Conservation (phyloP, 2,113 vertebrate genomes). For the Diphyllodes magnificus region DNA sequence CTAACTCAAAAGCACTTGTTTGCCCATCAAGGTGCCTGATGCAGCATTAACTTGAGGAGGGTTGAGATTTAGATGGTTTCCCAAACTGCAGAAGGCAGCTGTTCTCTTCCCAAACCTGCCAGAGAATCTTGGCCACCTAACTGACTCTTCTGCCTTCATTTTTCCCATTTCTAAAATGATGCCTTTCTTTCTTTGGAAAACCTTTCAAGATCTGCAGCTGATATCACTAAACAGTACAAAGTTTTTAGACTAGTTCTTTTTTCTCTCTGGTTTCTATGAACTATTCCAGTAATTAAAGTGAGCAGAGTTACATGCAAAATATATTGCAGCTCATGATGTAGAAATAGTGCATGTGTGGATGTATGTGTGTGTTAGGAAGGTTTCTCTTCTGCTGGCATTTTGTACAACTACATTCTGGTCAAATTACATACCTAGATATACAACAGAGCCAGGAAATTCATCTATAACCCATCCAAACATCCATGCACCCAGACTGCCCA, state of each 20-base stretch:
- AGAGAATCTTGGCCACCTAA: neutral
- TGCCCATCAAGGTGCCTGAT: neutral
- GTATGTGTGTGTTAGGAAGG: neutral
- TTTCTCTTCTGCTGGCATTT: neutral
- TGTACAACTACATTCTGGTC: neutral
- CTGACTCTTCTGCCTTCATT: neutral
- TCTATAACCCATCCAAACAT: neutral
- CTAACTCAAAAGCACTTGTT: neutral
- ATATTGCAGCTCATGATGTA: neutral
- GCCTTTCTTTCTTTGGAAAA: neutral
- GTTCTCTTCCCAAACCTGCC: neutral
- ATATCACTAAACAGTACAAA: neutral
- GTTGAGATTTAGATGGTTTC: neutral
- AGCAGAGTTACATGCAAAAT: neutral
- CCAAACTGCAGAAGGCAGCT: neutral
- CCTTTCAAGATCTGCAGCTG: neutral
- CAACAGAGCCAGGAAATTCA: neutral
- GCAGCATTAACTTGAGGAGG: neutral
- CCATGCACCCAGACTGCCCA: neutral
- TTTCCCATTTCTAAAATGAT: neutral
- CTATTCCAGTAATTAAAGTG: neutral
- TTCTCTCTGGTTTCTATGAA: neutral
- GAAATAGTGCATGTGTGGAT: neutral
- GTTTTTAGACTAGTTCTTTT: neutral
- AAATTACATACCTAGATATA: neutral